These are phyloP conservation scores for Volucella inanis DNA, from an alignment of 2,888 invertebrate species.

Conservation along the genomic window DNA sequence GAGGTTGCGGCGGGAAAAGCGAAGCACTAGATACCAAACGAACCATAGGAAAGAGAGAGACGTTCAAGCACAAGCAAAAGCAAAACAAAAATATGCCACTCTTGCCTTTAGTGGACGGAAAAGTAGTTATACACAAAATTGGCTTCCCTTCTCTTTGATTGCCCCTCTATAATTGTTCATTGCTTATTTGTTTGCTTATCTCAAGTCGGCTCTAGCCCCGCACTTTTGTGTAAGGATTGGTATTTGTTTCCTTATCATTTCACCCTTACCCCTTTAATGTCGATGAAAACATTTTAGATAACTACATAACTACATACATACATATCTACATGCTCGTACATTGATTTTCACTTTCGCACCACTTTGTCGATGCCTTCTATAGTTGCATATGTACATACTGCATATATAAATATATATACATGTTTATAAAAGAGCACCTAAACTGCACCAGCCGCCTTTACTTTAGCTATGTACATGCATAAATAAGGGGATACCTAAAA, in stretches of 20 bases:
- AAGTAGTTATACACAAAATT: constrained; percentile 60
- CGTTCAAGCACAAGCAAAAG: constrained; percentile 35
- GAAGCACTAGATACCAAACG: constrained; percentile 39
- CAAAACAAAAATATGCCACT: constrained; percentile 44
- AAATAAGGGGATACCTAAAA: too few relatives aligned
- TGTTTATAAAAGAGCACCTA: too few relatives aligned
- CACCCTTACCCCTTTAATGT: constrained; percentile 11
- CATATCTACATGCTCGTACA: too few relatives aligned
- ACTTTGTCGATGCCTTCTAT: too few relatives aligned
- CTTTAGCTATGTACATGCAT: too few relatives aligned
- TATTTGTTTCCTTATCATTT: constrained; percentile 42
- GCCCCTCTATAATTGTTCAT: not conserved
- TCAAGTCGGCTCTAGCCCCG: constrained; percentile 1
- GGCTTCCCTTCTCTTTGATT: constrained; percentile 11
- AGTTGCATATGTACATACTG: too few relatives aligned
- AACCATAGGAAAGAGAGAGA: constrained; percentile 9
- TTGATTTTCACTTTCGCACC: too few relatives aligned
- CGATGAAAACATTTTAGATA: too few relatives aligned
- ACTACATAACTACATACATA: too few relatives aligned
- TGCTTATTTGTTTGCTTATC: constrained; percentile 30
- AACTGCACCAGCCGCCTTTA: too few relatives aligned
- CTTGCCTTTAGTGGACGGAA: constrained; percentile 37
- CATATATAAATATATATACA: too few relatives aligned
- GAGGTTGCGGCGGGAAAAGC: constrained; percentile 49
- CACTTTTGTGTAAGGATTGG: constrained; percentile 1